Base-by-base conservation (phyloP, 2,888 invertebrate genomes). In the Dicranocentrus wangi region DNA sequence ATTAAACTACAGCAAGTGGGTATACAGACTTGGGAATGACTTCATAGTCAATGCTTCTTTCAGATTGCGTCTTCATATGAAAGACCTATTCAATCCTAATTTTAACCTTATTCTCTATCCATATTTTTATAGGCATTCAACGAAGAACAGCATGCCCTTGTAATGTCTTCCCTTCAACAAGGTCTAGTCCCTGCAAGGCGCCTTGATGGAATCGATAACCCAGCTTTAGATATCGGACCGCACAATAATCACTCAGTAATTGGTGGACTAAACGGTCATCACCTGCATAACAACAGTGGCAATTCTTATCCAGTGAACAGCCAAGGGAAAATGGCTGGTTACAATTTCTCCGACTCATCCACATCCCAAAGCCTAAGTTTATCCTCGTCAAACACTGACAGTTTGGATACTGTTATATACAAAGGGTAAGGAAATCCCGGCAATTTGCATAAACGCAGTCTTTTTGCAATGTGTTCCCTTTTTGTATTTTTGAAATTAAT, bases 401-500 rank as follows among this genome's bases (percentile, higher is more conserved):
- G 86, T 58, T 68, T 86, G 42, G 86, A 86, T 76, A 86, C 86
- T 61, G 85, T 86, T 75, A 86, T 86, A 68, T 86, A 85, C 72
- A 85, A 85, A 83, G 85, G 85, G 86, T 86, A n/a, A n/a, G n/a
- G n/a, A n/a, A 76, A 76, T 76, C 66, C 61, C 15, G 17, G n/a
- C n/a, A n/a, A n/a, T n/a, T n/a, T n/a, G n/a, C n/a, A n/a, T n/a
- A n/a, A n/a, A n/a, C n/a, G n/a, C n/a, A n/a, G n/a, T n/a, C n/a
- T n/a, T n/a, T n/a, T n/a, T n/a, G n/a, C n/a, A n/a, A n/a, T n/a
- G n/a, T n/a, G n/a, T 60, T 25, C 15, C 55, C 23, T 39, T 51
- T 71, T 28, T 23, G 8, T 19, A 51, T 23, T 66, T 17, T n/a
- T 43, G 13, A 15, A 8, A 42, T 39, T n/a, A 10, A 7, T 5